A percentile compares a stretch with the other conserved stretches of the same genome.
phyloP scores from a whole-genome alignment of 2,888 invertebrate genomes.

The Oeneis ivallda region DNA sequence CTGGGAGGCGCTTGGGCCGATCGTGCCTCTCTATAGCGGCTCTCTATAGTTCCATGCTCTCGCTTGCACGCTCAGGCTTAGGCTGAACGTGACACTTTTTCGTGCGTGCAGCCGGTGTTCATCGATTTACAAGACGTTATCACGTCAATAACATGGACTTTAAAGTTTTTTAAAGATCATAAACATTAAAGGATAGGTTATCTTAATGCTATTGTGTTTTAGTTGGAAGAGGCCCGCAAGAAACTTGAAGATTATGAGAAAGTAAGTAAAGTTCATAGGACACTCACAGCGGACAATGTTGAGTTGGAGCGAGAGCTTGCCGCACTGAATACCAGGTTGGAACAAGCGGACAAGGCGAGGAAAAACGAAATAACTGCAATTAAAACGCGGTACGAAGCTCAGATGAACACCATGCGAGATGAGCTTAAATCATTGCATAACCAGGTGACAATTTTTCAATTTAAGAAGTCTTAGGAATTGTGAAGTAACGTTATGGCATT shows the following conservation, averaged over 20 bases:
- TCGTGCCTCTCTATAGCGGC: too few relatives aligned
- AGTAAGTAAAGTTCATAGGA: slow-evolving; percentile 90
- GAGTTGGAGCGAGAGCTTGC: slow-evolving; percentile 89
- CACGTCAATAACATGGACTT: too few relatives aligned
- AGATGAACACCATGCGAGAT: slow-evolving; percentile 89
- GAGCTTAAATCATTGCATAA: slow-evolving; percentile 90
- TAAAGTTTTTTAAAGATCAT: too few relatives aligned
- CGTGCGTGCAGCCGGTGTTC: too few relatives aligned
- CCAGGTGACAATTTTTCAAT: slow-evolving; percentile 28
- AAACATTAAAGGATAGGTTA: not conserved
- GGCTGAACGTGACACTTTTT: too few relatives aligned
- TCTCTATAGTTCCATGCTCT: too few relatives aligned
- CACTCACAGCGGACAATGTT: slow-evolving; percentile 87
- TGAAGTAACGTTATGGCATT: not conserved
- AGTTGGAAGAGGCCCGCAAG: slow-evolving; percentile 89
- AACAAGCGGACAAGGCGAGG: slow-evolving; percentile 86
- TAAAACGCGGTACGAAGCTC: slow-evolving; percentile 92
- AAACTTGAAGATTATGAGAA: slow-evolving; percentile 93
- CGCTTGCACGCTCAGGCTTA: too few relatives aligned
- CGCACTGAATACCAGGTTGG: slow-evolving; percentile 84
- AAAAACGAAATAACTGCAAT: slow-evolving; percentile 90
- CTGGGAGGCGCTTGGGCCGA: too few relatives aligned
- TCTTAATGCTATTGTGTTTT: not conserved
- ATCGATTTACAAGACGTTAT: too few relatives aligned
- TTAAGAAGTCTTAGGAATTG: not conserved